A percentile compares a stretch with the other conserved stretches of the same genome.
Evolutionary conservation across 2,113 vertebrate genomes (phyloP).

Genomic region (Vimba vimba): DNA sequence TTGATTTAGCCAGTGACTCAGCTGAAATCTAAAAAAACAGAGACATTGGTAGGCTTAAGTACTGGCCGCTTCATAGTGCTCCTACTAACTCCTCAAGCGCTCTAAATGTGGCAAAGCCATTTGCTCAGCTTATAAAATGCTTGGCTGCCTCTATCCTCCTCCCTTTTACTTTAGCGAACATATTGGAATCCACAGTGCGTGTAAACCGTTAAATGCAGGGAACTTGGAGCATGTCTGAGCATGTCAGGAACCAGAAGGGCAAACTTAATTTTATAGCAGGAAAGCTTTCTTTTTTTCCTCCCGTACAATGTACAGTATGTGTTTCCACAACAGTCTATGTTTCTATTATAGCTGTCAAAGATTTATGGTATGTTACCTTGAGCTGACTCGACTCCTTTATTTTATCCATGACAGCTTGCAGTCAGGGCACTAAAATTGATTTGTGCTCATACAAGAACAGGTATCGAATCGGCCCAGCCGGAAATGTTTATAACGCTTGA

Average conservation of each 20-base stretch:
- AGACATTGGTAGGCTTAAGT: slow-evolving; percentile 41
- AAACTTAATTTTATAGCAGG: slow-evolving; percentile 61
- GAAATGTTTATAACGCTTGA: slow-evolving; percentile 25
- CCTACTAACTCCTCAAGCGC: slow-evolving; percentile 28
- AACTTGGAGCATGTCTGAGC: slow-evolving; percentile 44
- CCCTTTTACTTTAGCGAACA: slow-evolving; percentile 45
- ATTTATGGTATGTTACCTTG: slow-evolving; percentile 43
- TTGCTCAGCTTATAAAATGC: slow-evolving; percentile 60
- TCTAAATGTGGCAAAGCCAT: slow-evolving; percentile 53
- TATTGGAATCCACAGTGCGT: slow-evolving; percentile 57
- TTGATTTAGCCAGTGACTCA: slow-evolving; percentile 60
- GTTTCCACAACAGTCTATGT: slow-evolving; percentile 31
- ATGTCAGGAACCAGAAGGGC: slow-evolving; percentile 59
- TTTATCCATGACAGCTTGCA: slow-evolving; percentile 30
- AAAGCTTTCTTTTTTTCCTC: slow-evolving; percentile 51
- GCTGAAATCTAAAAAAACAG: slow-evolving; percentile 49
- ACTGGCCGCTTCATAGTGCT: slow-evolving; percentile 55
- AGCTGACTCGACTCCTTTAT: slow-evolving; percentile 39
- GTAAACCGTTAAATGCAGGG: slow-evolving; percentile 58
- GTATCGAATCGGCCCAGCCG: neutral
- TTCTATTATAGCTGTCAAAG: slow-evolving; percentile 46
- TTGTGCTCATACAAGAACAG: slow-evolving; percentile 30
- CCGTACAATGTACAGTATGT: slow-evolving; percentile 15
- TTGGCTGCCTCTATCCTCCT: slow-evolving; percentile 54
- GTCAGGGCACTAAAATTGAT: slow-evolving; percentile 20